Conservation (phyloP, 2,888 invertebrate genomes). For the Diadromus collaris region DNA sequence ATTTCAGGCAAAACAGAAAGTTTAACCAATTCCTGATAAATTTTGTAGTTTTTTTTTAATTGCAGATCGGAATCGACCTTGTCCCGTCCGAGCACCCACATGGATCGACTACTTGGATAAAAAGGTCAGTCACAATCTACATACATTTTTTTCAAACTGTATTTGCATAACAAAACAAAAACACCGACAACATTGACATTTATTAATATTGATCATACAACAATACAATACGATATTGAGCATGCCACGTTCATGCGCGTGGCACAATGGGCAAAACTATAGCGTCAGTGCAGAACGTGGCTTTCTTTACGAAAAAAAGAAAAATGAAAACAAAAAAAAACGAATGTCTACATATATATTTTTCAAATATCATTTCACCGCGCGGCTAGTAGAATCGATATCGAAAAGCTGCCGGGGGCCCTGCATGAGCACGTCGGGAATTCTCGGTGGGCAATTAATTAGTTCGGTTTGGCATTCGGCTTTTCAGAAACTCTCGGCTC, state of each 20-base stretch:
- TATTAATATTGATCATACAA: constrained; percentile 39
- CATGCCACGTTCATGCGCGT: constrained; percentile 14
- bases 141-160: background rate
- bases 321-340: background rate
- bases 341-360: background rate
- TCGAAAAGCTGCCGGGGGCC: constrained; percentile 29
- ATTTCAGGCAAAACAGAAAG: background rate
- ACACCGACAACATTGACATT: background rate
- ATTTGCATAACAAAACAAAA: background rate
- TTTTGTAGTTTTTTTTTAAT: constrained; percentile 30
- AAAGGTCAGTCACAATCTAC: constrained; percentile 31
- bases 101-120: constrained; percentile 27
- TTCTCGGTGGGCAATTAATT: constrained; percentile 57
- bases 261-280: constrained; percentile 3
- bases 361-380: background rate
- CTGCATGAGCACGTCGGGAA: constrained; percentile 31
- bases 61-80: constrained; percentile 17
- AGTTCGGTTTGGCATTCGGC: constrained; percentile 51
- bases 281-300: background rate
- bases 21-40: background rate
- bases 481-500: constrained; percentile 56
- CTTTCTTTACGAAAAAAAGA: background rate
- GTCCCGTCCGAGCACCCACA: background rate
- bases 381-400: constrained; percentile 21
- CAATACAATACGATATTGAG: too few relatives aligned